These are phyloP conservation scores for Drosophila aff. DNA, from an alignment of 1,140 invertebrate genomes.

Conservation along the genomic window DNA sequence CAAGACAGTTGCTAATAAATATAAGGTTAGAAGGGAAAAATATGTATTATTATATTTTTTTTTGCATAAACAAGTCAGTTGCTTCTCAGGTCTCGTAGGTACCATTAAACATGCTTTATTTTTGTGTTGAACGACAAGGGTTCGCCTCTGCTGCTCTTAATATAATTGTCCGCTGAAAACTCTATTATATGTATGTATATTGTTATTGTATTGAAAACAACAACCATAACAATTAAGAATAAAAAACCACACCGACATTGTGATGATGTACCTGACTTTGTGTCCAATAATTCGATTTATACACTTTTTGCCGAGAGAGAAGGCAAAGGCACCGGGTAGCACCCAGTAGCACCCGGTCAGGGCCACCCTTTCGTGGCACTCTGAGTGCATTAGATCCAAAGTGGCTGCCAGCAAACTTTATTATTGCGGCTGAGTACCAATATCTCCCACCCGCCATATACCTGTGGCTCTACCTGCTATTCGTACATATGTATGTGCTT, in stretches of 20 bases:
- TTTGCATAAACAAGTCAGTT: neutral
- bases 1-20: neutral
- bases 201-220: constrained; percentile 41
- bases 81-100: no score
- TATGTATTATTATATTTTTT: no score
- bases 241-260: constrained; percentile 4
- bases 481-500: neutral
- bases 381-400: constrained; percentile 70
- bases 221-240: constrained; percentile 6
- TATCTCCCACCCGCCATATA: neutral
- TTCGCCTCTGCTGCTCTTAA: constrained; percentile 40
- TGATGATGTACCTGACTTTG: constrained; percentile 36
- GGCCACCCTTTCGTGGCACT: constrained; percentile 53
- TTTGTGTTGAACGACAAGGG: neutral
- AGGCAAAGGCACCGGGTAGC: neutral
- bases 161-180: constrained; percentile 57
- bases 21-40: no score
- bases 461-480: neutral
- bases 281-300: constrained; percentile 67
- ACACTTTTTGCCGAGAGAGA: constrained; percentile 39
- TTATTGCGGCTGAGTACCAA: constrained; percentile 52
- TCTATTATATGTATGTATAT: constrained; percentile 36
- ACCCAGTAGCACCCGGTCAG: constrained; percentile 26
- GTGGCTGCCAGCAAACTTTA: constrained; percentile 66
- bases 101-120: neutral